A percentile compares a stretch with the other conserved stretches of the same genome.
Conservation (phyloP, 1,140 invertebrate species). For the Tachypleus tridentatus region DNA sequence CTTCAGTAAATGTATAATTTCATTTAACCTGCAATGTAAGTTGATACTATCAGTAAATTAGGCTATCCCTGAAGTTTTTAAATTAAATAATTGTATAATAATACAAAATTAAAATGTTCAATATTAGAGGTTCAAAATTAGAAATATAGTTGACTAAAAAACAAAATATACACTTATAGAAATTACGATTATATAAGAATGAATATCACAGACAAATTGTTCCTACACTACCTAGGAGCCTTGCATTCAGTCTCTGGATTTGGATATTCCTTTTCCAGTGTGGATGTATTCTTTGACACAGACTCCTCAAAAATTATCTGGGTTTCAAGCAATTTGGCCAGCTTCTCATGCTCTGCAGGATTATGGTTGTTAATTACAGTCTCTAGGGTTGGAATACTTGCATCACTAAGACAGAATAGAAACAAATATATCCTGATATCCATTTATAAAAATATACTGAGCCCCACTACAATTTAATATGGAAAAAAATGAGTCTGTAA, state of each 20-base stretch:
- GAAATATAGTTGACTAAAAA: constrained; percentile 9
- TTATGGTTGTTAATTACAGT: constrained; percentile 44
- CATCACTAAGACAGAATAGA: constrained; percentile 46
- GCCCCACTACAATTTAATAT: too few species aligned
- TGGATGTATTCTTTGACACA: constrained; percentile 23
- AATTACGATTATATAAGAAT: background rate
- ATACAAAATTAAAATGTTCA: too few species aligned
- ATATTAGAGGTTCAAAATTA: too few species aligned
- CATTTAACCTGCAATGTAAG: too few species aligned
- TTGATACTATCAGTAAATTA: too few species aligned
- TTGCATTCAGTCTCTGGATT: constrained; percentile 52
- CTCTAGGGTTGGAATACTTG: constrained; percentile 64
- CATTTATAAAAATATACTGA: too few species aligned
- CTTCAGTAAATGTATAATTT: too few species aligned
- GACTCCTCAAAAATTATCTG: constrained; percentile 30
- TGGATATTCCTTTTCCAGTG: constrained; percentile 27
- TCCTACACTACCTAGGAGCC: constrained; percentile 44
- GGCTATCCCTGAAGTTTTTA: too few species aligned
- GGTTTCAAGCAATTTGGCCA: constrained; percentile 36
- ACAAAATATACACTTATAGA: constrained; percentile 12
- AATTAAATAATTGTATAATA: too few species aligned
- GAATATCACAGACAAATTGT: background rate
- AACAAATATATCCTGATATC: too few species aligned
- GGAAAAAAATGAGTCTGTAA: too few species aligned
- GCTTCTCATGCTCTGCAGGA: constrained; percentile 37